phyloP scores from a whole-genome alignment of 2,888 invertebrate species.

The Alloscopus bannaensis region DNA sequence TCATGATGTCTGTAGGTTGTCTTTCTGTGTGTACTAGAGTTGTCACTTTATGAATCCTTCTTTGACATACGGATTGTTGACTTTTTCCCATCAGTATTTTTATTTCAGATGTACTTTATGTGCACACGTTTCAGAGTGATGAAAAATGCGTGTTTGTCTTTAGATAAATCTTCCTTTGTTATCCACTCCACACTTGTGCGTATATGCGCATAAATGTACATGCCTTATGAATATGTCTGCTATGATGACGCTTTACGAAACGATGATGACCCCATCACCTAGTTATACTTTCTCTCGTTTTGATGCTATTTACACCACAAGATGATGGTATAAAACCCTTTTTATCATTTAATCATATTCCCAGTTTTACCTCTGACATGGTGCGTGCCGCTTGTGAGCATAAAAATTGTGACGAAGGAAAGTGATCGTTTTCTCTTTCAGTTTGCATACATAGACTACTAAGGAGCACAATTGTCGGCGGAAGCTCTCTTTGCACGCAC shows the following conservation, averaged over 20 bases:
- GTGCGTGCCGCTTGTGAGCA: slow-evolving; percentile 13
- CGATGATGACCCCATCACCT: slow-evolving; percentile 64
- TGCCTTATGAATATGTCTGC: slow-evolving; percentile 2
- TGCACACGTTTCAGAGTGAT: too few species aligned
- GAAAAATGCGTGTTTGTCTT: slow-evolving; percentile 1
- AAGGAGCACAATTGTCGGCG: too few species aligned
- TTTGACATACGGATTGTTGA: slow-evolving; percentile 19
- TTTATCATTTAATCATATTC: slow-evolving; percentile 48
- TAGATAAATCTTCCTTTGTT: background rate
- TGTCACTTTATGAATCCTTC: too few species aligned
- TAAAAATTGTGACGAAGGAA: too few species aligned
- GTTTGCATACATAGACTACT: too few species aligned
- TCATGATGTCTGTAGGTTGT: too few species aligned
- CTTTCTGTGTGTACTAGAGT: too few species aligned
- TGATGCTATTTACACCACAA: slow-evolving; percentile 1
- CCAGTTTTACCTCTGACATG: slow-evolving; percentile 50
- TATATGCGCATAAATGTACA: background rate
- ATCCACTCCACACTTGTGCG: background rate
- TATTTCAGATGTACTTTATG: background rate
- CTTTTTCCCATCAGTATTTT: slow-evolving; percentile 15
- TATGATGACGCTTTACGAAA: slow-evolving; percentile 15
- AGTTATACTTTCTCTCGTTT: slow-evolving; percentile 60
- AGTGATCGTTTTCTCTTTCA: too few species aligned
- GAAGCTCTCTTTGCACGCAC: too few species aligned
- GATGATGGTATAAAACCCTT: slow-evolving; percentile 41